phyloP scores from a whole-genome alignment of 92 coral and sea anemone genomes.

The Phymanthus crucifer region DNA sequence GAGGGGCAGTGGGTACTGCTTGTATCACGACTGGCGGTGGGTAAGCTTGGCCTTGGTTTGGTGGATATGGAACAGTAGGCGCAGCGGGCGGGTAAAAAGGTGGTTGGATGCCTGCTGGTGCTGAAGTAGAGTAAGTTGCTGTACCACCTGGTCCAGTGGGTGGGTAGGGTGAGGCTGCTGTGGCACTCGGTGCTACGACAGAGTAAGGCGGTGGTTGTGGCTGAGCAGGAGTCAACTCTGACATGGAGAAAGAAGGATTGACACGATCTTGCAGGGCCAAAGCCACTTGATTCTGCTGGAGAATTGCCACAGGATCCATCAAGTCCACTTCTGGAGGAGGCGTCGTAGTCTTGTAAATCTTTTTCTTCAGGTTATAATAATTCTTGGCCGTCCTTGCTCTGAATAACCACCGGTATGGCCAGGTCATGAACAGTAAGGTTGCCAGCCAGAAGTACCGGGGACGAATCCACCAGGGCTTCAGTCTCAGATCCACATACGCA shows the following conservation, averaged over 20 bases:
- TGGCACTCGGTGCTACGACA: not conserved
- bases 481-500: slow-evolving; percentile 52
- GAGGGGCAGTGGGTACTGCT: not conserved
- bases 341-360: slow-evolving; percentile 60
- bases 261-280: not conserved
- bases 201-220: not conserved
- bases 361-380: slow-evolving; percentile 61
- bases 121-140: not conserved
- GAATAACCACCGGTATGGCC: slow-evolving; percentile 89
- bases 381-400: slow-evolving; percentile 70
- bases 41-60: not conserved
- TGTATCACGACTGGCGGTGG: not conserved
- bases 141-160: not conserved
- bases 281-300: not conserved
- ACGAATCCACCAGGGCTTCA: slow-evolving; percentile 67
- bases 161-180: not conserved
- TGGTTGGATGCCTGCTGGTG: not conserved
- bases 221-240: slow-evolving; percentile 7
- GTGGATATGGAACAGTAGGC: not conserved
- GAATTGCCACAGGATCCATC: slow-evolving; percentile 53
- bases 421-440: slow-evolving; percentile 57
- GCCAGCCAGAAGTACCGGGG: slow-evolving; percentile 62
- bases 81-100: not conserved
- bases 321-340: slow-evolving; percentile 69
- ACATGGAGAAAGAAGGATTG: slow-evolving; percentile 27